Base-by-base conservation (phyloP, 1,140 invertebrate genomes). In the Orius insidiosus region DNA sequence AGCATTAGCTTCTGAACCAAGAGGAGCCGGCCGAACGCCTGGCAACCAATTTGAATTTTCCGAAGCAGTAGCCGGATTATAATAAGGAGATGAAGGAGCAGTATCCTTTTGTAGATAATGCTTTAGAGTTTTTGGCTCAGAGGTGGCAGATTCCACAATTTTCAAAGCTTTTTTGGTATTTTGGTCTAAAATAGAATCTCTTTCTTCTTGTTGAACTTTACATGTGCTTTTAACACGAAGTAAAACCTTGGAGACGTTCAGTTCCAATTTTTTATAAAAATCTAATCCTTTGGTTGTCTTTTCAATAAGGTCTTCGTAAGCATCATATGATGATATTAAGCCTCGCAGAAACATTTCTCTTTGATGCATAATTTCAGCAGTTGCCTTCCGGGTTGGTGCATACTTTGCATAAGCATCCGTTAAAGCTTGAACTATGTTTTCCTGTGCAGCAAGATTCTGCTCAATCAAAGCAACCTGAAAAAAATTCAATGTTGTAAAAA, bases 381-480 rank as follows among this genome's bases (percentile, higher is more conserved):
- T 75, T 7, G 81, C 68, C 52, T 85, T 80, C 10, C 90, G 63
- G 1, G 78, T 78, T 9, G 77, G 75, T 11, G 85, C 88, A 57
- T 87, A 92, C 47, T 77, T 72, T 1, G 93, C 92, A 67, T 97
- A 97, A 0, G 83, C 74, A 48, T 94, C 87, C 0, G 90, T 93
- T 35, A 98, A 62, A 2, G 87, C 87, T 54, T 80, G 73, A 3
- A 95, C 68, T 48, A 98, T 95, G 55, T 95, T 96, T 39, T 85
- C 82, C 65, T 98, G 95, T 0, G 94, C 94, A 3, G 73, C 56
- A 39, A 96, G 59, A 62, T 98, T 98, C 63, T 93, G 85, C 39
- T 93, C 79, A 15, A 98, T 76, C 34, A 84, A 62, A 11, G 54
- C 60, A 2, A 69, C 62, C 66, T 70, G 37, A 48, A 50, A 52